A percentile compares a stretch with the other conserved stretches of the same genome.
phyloP scores from a whole-genome alignment of 92 coral and sea anemone genomes.

The Zoanthus gigantus region DNA sequence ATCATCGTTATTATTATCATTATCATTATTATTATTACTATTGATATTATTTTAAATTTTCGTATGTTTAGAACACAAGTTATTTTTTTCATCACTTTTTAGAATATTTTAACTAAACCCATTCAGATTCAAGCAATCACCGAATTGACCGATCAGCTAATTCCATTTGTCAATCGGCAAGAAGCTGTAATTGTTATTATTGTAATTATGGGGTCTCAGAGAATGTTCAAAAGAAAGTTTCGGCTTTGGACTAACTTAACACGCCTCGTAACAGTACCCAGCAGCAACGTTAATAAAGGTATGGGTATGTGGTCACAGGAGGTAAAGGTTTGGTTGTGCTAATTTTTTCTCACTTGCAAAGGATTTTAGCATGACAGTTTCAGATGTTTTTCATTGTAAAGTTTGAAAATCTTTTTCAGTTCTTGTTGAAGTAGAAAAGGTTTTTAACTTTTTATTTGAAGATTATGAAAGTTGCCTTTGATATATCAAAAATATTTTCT shows the following conservation, averaged over 20 bases:
- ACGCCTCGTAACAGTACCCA: conserved; percentile 12
- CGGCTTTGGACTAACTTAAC: conserved; percentile 6
- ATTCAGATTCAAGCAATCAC: too few relatives aligned
- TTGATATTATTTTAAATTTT: too few relatives aligned
- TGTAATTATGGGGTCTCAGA: not conserved
- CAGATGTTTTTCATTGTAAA: conserved; percentile 11
- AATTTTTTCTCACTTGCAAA: conserved; percentile 6
- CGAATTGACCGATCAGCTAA: too few relatives aligned
- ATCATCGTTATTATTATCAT: too few relatives aligned
- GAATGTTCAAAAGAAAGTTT: not conserved
- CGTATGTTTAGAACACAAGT: too few relatives aligned
- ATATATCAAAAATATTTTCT: not conserved
- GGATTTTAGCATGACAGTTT: conserved; percentile 10
- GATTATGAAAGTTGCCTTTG: not conserved
- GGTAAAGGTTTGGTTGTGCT: conserved; percentile 12
- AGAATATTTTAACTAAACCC: too few relatives aligned
- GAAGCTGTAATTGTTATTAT: too few relatives aligned
- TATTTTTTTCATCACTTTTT: too few relatives aligned
- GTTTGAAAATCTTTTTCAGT: not conserved
- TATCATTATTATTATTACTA: too few relatives aligned
- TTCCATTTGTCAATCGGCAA: too few relatives aligned
- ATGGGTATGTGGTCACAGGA: conserved; percentile 5
- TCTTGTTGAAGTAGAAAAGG: conserved; percentile 15
- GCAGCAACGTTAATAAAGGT: not conserved
- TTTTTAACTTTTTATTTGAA: not conserved